phyloP scores from a whole-genome alignment of 2,797 vertebrate species.

The Enteromius paludinosus region DNA sequence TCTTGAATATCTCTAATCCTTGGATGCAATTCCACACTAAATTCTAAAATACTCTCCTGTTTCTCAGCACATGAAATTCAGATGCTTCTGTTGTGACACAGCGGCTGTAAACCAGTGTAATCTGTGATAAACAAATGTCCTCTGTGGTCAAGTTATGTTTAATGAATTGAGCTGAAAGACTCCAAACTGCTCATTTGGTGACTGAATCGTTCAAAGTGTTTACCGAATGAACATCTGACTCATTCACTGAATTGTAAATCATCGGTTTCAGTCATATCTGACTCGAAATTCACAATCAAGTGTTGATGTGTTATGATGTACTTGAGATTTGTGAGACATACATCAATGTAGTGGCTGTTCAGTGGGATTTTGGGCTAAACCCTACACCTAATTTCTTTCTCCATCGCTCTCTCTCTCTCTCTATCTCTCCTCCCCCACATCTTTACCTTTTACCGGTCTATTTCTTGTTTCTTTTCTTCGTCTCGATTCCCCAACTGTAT shows the following conservation, averaged over 20 bases:
- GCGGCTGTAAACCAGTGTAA: background rate
- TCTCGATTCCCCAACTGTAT: slow-evolving; percentile 36
- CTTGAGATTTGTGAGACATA: background rate
- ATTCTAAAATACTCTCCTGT: background rate
- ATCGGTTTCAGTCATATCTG: background rate
- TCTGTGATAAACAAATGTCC: background rate
- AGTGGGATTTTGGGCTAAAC: background rate
- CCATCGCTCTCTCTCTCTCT: background rate
- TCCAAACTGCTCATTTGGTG: background rate
- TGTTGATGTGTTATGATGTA: background rate
- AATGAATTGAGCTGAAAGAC: background rate
- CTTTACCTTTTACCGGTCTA: background rate
- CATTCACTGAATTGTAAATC: background rate
- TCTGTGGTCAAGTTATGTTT: background rate
- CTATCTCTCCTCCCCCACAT: background rate
- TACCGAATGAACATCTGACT: background rate
- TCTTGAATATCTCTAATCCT: background rate
- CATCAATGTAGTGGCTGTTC: background rate
- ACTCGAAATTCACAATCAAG: background rate
- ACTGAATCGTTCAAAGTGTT: background rate
- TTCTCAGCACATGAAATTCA: background rate
- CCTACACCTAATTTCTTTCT: background rate
- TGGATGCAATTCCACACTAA: background rate
- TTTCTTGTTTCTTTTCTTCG: background rate
- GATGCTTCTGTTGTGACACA: background rate